Evolutionary conservation across 2,113 vertebrate genomes (phyloP).

Genomic region (Spermophilus dauricus): DNA sequence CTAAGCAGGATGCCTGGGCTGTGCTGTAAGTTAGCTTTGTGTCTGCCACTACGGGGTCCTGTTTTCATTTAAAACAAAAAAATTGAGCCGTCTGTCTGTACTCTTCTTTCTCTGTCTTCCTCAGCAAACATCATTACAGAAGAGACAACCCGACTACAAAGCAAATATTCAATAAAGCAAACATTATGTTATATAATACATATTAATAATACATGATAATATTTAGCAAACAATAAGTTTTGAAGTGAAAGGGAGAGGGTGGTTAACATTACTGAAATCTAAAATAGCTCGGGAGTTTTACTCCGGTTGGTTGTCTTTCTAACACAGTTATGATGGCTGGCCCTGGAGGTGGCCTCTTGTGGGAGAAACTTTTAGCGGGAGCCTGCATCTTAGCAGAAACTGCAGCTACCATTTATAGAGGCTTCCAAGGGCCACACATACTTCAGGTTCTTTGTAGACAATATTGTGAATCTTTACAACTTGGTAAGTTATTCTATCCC

Average conservation of each 20-base stretch:
- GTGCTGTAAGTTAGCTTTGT: background rate
- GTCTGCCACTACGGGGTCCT: background rate
- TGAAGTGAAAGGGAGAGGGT: background rate
- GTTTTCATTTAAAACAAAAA: conserved; percentile 35
- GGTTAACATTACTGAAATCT: background rate
- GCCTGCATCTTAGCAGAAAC: no score
- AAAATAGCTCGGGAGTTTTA: background rate
- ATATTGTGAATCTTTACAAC: background rate
- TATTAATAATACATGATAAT: conserved; percentile 29
- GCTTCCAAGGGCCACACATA: background rate
- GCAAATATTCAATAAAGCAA: conserved; percentile 34
- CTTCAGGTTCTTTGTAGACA: background rate
- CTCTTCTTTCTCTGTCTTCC: conserved; percentile 29
- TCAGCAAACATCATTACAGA: conserved; percentile 57
- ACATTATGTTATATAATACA: background rate
- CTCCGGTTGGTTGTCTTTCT: background rate
- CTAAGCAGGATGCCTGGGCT: background rate
- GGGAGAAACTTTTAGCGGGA: background rate
- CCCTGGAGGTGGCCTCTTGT: fast-evolving
- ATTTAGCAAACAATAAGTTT: background rate
- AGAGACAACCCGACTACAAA: conserved; percentile 19
- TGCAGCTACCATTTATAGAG: background rate
- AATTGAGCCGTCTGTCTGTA: background rate
- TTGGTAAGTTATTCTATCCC: background rate
- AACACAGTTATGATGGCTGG: background rate